Conservation (phyloP, 2,888 invertebrate species). For the Drosophila cognata region DNA sequence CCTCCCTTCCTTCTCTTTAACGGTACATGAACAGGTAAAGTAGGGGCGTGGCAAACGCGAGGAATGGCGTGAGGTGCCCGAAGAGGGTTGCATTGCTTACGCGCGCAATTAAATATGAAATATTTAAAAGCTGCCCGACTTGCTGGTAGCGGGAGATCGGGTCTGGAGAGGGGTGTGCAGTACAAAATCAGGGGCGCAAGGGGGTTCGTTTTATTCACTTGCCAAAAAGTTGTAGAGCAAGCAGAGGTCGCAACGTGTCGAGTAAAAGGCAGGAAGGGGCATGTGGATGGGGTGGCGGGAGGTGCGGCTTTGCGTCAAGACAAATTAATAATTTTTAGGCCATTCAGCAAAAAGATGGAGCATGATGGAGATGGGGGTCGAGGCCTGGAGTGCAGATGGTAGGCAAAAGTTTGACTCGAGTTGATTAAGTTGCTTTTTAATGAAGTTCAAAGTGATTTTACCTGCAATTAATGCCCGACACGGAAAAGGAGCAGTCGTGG, state of each 20-base stretch:
- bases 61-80: background rate
- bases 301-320: constrained; percentile 22
- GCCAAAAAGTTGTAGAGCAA: constrained; percentile 32
- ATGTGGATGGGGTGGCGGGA: background rate
- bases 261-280: background rate
- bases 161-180: background rate
- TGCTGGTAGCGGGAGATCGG: background rate
- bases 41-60: background rate
- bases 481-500: background rate
- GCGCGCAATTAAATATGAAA: constrained; percentile 82
- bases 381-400: constrained; percentile 6
- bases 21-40: constrained; percentile 40
- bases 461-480: constrained; percentile 65
- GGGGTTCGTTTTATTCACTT: constrained; percentile 26
- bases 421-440: constrained; percentile 78
- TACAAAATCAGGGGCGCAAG: background rate
- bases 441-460: constrained; percentile 80
- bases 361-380: background rate
- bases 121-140: constrained; percentile 59
- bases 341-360: constrained; percentile 66
- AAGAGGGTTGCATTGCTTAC: constrained; percentile 62
- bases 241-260: constrained; percentile 19
- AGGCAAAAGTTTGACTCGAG: constrained; percentile 57
- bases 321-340: constrained; percentile 80
- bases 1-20: background rate